A percentile compares a stretch with the other conserved stretches of the same genome.
phyloP scores from a whole-genome alignment of 1,140 invertebrate genomes.

The Solenopsis invicta region DNA sequence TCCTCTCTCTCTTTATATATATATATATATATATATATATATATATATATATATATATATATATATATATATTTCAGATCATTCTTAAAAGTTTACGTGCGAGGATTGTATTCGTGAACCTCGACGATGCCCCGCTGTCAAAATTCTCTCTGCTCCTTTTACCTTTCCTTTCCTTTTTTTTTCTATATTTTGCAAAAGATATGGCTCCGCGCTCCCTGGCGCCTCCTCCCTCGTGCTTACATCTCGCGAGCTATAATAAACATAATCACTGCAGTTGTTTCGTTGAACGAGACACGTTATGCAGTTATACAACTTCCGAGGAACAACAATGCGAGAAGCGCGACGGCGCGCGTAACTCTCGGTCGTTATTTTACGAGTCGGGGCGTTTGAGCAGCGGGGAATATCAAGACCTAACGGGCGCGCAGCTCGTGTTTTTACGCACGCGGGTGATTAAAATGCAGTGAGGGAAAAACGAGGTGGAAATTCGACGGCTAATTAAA shows the following conservation, averaged over 20 bases:
- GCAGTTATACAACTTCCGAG: slow-evolving; percentile 12
- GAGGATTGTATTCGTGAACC: neutral
- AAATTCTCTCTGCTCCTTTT: neutral
- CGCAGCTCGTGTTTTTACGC: slow-evolving; percentile 35
- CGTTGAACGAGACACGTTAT: slow-evolving; percentile 33
- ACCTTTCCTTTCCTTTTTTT: neutral
- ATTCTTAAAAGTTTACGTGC: neutral
- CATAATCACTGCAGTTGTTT: slow-evolving; percentile 21
- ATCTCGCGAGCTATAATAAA: neutral
- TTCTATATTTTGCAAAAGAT: neutral
- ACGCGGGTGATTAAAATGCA: slow-evolving; percentile 49
- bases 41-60: neutral
- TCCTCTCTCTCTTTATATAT: neutral
- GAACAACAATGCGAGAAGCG: slow-evolving; percentile 3
- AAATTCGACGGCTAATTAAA: slow-evolving; percentile 65
- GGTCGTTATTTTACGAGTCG: slow-evolving; percentile 33
- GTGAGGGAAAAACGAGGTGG: slow-evolving; percentile 32
- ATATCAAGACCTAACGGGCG: slow-evolving; percentile 29
- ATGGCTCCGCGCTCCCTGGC: neutral
- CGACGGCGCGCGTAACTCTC: neutral
- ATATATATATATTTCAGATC: neutral
- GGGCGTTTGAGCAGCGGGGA: slow-evolving; percentile 2
- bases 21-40: neutral
- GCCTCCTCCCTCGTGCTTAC: neutral
- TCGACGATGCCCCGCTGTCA: neutral